Percentiles rank a stretch among this genome's conserved stretches.
Evolutionary conservation across 2,113 vertebrate species (phyloP).

Genomic region (Haliaeetus leucogaster): DNA sequence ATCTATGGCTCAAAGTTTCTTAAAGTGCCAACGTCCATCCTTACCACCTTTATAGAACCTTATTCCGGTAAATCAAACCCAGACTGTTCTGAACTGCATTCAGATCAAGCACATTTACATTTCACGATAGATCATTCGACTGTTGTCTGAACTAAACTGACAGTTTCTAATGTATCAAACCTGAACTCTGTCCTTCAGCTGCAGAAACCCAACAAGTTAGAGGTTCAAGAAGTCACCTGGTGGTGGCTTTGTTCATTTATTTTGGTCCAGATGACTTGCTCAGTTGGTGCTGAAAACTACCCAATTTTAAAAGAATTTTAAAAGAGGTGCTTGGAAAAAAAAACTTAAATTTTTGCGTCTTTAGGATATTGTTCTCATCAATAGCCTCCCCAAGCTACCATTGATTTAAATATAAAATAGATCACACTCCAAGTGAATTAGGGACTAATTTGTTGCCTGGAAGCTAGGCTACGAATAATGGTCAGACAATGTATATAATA

Average conservation of each 20-base stretch:
- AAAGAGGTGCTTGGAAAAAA: not conserved
- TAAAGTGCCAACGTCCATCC: rapidly evolving
- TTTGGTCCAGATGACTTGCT: not conserved
- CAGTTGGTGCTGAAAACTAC: not conserved
- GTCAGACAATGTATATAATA: not conserved
- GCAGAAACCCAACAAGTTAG: not conserved
- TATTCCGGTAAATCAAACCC: not conserved
- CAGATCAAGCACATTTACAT: not conserved
- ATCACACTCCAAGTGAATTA: not conserved
- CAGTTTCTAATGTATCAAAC: not conserved
- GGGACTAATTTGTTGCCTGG: not conserved
- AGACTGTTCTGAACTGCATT: not conserved
- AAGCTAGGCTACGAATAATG: not conserved
- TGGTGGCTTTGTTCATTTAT: not conserved
- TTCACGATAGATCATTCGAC: not conserved
- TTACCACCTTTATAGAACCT: not conserved
- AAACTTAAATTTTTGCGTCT: rapidly evolving
- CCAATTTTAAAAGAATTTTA: not conserved
- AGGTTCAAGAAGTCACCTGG: not conserved
- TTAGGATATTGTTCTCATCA: not conserved
- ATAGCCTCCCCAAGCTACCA: not conserved
- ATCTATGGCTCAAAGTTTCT: not conserved
- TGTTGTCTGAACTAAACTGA: not conserved
- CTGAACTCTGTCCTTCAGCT: not conserved
- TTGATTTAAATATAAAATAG: not conserved